Percentiles rank a stretch among this genome's conserved stretches.
These are phyloP conservation scores for Eupithecia centaureata DNA, from an alignment of 2,888 invertebrate species.

Conservation along the genomic window DNA sequence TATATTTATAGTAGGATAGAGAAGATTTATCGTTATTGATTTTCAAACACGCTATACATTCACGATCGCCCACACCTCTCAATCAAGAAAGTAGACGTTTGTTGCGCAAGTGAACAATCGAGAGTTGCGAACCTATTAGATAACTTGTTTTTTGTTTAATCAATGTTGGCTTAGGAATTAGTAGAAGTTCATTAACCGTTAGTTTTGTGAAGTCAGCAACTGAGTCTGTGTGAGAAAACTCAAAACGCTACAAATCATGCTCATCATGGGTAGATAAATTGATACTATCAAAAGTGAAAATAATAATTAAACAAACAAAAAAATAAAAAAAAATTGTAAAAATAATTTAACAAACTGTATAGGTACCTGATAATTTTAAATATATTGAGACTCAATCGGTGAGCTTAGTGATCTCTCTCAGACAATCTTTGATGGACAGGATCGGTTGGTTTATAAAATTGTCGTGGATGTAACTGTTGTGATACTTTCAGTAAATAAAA, in stretches of 20 bases:
- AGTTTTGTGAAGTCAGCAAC: not conserved
- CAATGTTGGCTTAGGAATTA: slow-evolving; percentile 46
- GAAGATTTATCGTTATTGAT: slow-evolving; percentile 37
- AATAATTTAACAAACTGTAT: too few species aligned
- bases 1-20: slow-evolving; percentile 19
- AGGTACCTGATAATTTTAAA: too few species aligned
- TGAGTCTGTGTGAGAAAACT: not conserved
- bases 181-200: slow-evolving; percentile 39
- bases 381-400: too few species aligned
- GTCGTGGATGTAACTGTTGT: too few species aligned
- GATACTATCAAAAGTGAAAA: too few species aligned
- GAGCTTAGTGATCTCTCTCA: too few species aligned
- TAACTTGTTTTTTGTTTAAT: slow-evolving; percentile 65
- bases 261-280: too few species aligned
- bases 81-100: slow-evolving; percentile 67
- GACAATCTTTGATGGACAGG: too few species aligned
- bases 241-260: not conserved
- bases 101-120: slow-evolving; percentile 79
- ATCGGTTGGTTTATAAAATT: too few species aligned
- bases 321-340: too few species aligned
- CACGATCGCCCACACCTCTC: slow-evolving; percentile 56
- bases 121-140: slow-evolving; percentile 68
- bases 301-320: too few species aligned
- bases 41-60: slow-evolving; percentile 29
- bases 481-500: too few species aligned